Evolutionary conservation across 2,113 vertebrate species (phyloP).

Genomic region (Corynorhinus townsendii): DNA sequence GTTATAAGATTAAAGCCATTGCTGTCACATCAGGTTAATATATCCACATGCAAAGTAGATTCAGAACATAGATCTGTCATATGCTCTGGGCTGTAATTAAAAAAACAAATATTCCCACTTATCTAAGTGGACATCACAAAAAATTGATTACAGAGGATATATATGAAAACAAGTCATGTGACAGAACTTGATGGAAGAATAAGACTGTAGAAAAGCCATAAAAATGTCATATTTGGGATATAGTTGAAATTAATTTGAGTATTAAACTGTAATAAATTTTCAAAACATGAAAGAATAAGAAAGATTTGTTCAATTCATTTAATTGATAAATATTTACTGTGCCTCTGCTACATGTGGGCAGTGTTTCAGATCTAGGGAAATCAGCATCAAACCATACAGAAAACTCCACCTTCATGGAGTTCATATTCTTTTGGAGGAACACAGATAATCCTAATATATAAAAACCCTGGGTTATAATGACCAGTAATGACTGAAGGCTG

Average conservation of each 20-base stretch:
- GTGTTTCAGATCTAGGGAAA: background rate
- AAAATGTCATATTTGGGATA: background rate
- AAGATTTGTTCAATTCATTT: background rate
- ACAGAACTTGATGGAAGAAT: background rate
- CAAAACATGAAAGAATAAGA: background rate
- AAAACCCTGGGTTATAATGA: too few species aligned
- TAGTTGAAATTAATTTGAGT: background rate
- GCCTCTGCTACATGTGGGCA: background rate
- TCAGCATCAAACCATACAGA: background rate
- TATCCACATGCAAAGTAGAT: background rate
- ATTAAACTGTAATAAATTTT: conserved; percentile 7
- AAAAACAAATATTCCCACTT: background rate
- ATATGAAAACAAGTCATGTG: background rate
- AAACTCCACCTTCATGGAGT: background rate
- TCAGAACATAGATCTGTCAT: background rate
- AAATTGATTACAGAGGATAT: background rate
- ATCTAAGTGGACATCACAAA: background rate
- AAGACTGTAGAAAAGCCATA: background rate
- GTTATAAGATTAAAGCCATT: conserved; percentile 38
- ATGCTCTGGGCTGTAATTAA: background rate
- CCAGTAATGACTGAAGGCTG: too few species aligned
- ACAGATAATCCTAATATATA: background rate
- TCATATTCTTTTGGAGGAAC: background rate
- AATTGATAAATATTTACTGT: background rate
- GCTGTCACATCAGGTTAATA: conserved; percentile 1